phyloP scores from a whole-genome alignment of 53 echinoderm and acorn worm species.

The Henricia sp. region DNA sequence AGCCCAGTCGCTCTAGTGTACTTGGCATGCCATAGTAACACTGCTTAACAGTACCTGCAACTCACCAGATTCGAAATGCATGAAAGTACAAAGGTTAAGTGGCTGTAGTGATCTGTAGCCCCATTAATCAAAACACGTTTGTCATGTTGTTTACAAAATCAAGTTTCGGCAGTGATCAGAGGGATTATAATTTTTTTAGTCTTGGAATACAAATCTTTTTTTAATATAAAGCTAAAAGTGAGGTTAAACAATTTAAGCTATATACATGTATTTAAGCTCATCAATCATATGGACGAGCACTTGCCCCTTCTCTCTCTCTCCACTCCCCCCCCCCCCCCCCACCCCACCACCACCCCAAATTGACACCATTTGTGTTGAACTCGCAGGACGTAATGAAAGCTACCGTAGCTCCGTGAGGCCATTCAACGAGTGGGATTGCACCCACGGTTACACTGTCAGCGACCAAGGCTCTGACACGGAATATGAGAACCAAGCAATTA shows the following conservation, averaged over 20 bases:
- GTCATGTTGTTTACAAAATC: not conserved
- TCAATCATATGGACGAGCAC: too few relatives aligned
- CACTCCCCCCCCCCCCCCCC: too few relatives aligned
- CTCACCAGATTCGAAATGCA: not conserved
- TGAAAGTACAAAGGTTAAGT: not conserved
- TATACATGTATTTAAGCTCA: too few relatives aligned
- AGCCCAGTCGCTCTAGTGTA: too few relatives aligned
- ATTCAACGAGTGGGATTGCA: conserved; percentile 79
- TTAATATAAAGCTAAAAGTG: too few relatives aligned
- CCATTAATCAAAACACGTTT: not conserved
- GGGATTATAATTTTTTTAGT: too few relatives aligned
- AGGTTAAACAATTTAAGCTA: too few relatives aligned
- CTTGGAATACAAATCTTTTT: too few relatives aligned
- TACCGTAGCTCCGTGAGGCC: conserved; percentile 70
- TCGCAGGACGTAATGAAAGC: conserved; percentile 84
- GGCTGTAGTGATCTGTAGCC: not conserved
- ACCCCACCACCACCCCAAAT: not conserved
- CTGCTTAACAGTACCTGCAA: too few relatives aligned
- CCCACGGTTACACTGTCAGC: conserved; percentile 74
- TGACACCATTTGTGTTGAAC: not conserved
- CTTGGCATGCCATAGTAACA: not conserved
- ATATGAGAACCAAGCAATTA: conserved; percentile 95
- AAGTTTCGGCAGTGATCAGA: too few relatives aligned
- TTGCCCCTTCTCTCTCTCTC: too few relatives aligned
- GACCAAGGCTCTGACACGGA: conserved; percentile 95